Percentiles rank a stretch among this genome's conserved stretches.
These are phyloP conservation scores for Drosophila recens DNA, from an alignment of 2,888 invertebrate species.

Conservation along the genomic window DNA sequence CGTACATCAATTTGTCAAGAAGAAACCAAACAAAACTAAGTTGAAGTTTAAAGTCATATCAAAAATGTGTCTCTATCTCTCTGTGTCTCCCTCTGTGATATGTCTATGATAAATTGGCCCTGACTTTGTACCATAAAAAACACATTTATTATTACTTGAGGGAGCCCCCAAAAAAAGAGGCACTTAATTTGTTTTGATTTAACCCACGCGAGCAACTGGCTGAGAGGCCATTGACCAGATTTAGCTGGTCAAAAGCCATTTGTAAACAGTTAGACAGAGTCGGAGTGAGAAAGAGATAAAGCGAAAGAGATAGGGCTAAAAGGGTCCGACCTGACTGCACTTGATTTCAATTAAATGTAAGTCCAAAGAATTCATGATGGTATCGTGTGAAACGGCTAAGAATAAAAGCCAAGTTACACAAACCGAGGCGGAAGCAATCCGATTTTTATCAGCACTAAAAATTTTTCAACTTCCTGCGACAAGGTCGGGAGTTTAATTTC, in stretches of 20 bases:
- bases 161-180: slow-evolving; percentile 34
- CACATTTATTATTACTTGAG: slow-evolving; percentile 71
- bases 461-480: slow-evolving; percentile 73
- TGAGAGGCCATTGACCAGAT: slow-evolving; percentile 72
- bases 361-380: slow-evolving; percentile 22
- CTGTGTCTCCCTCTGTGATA: slow-evolving; percentile 9
- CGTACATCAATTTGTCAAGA: slow-evolving; percentile 69
- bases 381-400: slow-evolving; percentile 49
- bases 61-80: slow-evolving; percentile 34
- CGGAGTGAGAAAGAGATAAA: not conserved
- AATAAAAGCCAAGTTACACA: not conserved
- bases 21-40: slow-evolving; percentile 28
- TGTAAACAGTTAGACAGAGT: not conserved
- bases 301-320: slow-evolving; percentile 8
- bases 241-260: slow-evolving; percentile 35
- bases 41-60: slow-evolving; percentile 36
- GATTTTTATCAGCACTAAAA: slow-evolving; percentile 73
- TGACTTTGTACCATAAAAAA: slow-evolving; percentile 52
- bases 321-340: slow-evolving; percentile 59
- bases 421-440: slow-evolving; percentile 60
- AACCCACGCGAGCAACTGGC: slow-evolving; percentile 65
- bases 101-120: slow-evolving; percentile 75
- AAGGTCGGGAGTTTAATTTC: slow-evolving; percentile 73
- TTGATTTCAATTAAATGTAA: slow-evolving; percentile 74
- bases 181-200: slow-evolving; percentile 78